Evolutionary conservation across 2,888 invertebrate genomes (phyloP), one percentile per base, ranked within the genome.

Genomic region (Allophyes oxyacanthae): DNA sequence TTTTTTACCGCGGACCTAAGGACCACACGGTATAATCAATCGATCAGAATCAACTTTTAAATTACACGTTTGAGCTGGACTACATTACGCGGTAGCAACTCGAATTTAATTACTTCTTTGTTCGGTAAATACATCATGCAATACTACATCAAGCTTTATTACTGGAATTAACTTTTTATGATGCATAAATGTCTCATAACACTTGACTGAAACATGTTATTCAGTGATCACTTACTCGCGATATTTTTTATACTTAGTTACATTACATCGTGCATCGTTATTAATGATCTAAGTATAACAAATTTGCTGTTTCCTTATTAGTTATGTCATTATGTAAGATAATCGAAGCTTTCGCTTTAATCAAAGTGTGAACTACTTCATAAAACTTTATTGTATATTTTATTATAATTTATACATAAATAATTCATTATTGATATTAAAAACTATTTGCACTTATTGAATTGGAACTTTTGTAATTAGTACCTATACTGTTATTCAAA

Each of bases 211-310:
- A 30, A 53, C 51, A 36, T 52, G 26, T 51, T 52, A 49, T 26
- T 51, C 48, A 11, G 37, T 40, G 51, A 49, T 55, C 45, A 53
- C 46, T 57, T 45, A 45, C 33, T 38, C 15, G 43, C 30, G 33
- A 51, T 58, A 38, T 38, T 52, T 53, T 70, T 66, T 57, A 61
- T 26, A 41, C 7, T 52, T 46, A 41, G 10, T 52, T 46, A 46
- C 45, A 53, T 61, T 70, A 64, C n/a, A n/a, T n/a, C n/a, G n/a
- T n/a, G n/a, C 59, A 60, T 70, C 69, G 72, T 65, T 75, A 60
- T 65, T 45, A 56, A 64, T 60, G 49, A 58, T 51, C 38, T 49
- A 62, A 58, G 69, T 61, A 66, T 51, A 52, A 62, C 42, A 61
- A 58, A 62, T 60, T 61, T 51, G 44, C 46, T 40, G 52, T 68